Conservation (phyloP, 2,888 invertebrate genomes). For the Diaperis boleti region DNA sequence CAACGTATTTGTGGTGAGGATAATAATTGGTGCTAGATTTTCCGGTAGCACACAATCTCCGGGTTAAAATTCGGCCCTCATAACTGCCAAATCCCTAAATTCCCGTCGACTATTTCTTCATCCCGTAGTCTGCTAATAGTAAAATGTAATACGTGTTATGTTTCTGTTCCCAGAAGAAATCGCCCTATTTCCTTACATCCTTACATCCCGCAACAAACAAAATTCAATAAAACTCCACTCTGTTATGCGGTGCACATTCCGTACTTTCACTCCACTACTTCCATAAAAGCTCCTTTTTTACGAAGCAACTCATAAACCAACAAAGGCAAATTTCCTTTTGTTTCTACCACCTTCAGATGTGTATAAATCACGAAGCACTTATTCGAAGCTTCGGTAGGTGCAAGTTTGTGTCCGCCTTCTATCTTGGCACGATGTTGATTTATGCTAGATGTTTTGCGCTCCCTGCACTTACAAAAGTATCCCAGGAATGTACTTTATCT, state of each 20-base stretch:
- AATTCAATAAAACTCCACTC: conserved; percentile 5
- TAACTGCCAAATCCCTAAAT: too few relatives aligned
- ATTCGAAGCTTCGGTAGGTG: conserved; percentile 33
- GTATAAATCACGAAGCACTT: conserved; percentile 42
- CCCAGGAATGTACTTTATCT: conserved; percentile 41
- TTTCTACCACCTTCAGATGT: conserved; percentile 10
- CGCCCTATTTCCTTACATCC: too few relatives aligned
- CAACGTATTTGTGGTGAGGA: too few relatives aligned
- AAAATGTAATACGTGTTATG: too few relatives aligned
- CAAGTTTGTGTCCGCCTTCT: conserved; percentile 36
- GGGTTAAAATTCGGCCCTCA: too few relatives aligned
- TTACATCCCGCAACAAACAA: background rate
- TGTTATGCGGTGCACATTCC: background rate
- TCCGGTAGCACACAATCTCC: too few relatives aligned
- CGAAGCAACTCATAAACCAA: conserved; percentile 1
- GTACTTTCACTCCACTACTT: conserved; percentile 4
- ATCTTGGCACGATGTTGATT: conserved; percentile 43
- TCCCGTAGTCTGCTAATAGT: too few relatives aligned
- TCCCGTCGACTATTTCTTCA: too few relatives aligned
- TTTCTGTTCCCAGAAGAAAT: too few relatives aligned
- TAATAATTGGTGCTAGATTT: too few relatives aligned
- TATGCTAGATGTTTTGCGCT: conserved; percentile 41
- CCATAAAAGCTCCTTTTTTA: background rate
- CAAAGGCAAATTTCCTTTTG: conserved; percentile 28
- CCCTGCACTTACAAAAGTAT: conserved; percentile 42